phyloP scores from a whole-genome alignment of 2,888 invertebrate genomes.

The Chelonus formosanus region DNA sequence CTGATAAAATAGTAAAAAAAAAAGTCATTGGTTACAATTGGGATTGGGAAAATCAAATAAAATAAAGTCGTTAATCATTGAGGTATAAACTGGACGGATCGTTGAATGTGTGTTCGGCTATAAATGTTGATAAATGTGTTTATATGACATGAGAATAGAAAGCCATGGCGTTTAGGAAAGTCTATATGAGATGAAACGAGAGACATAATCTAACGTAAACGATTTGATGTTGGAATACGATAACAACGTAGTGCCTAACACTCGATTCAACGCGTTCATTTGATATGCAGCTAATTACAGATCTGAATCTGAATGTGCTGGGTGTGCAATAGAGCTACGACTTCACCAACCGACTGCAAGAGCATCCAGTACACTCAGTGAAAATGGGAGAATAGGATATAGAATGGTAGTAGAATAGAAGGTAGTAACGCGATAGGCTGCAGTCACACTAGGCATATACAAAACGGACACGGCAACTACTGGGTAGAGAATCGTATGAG shows the following conservation, averaged over 20 bases:
- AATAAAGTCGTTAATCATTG: neutral
- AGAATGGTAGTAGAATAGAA: too few relatives aligned
- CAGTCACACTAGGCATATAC: conserved; percentile 8
- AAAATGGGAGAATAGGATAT: too few relatives aligned
- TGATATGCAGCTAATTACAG: conserved; percentile 65
- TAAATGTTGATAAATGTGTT: conserved; percentile 9
- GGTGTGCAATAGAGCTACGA: too few relatives aligned
- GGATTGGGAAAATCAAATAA: neutral
- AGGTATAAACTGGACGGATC: neutral
- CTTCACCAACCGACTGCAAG: neutral
- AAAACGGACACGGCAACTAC: conserved; percentile 46
- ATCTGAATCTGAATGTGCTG: conserved; percentile 57
- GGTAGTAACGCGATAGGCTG: conserved; percentile 5
- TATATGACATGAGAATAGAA: neutral
- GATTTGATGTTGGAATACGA: conserved; percentile 2
- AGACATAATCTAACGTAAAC: conserved; percentile 26
- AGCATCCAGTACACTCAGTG: too few relatives aligned
- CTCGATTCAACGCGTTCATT: conserved; percentile 53
- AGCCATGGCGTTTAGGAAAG: conserved; percentile 4
- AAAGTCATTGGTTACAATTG: too few relatives aligned
- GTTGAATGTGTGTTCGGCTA: neutral
- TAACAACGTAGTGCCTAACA: conserved; percentile 18
- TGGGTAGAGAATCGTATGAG: conserved; percentile 38
- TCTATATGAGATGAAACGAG: conserved; percentile 19
- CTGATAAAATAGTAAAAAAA: neutral